Evolutionary conservation across 2,888 invertebrate genomes (phyloP), one percentile per base, ranked within the genome.

Genomic region (Netelia melanura): DNA sequence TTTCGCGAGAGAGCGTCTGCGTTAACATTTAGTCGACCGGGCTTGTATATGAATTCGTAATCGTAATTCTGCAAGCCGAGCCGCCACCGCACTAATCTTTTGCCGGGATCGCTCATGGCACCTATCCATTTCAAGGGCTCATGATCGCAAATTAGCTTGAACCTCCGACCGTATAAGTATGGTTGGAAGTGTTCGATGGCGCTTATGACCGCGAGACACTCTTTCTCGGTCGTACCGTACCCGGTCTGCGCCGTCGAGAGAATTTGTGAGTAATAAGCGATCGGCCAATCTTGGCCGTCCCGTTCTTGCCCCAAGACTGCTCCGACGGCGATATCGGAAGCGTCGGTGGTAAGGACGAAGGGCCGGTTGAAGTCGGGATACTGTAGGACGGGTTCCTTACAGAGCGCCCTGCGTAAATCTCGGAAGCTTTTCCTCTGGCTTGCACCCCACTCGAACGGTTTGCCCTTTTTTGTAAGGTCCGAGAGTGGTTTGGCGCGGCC

Each of bases 211-310:
- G 30, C 30, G 5, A 30, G 30, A 30, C 30, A 30, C 5, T 30
- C 30, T 30, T 74, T 80, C n/a, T 81, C 74, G 11, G 78, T 75
- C 1, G 83, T 83, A 0, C 44, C 58, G 6, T 78, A 86, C 1
- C 52, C 61, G 3, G 17, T 1, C 77, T 83, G 68, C 0, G 62
- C 21, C 6, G 64, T 56, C 8, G 30, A 77, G 1, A 81, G 17
- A 0, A 21, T 38, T 3, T 54, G 44, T 0, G 82, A 83, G 0
- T 44, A 44, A 70, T 74, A 81, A 3, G 68, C 71, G 3, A 70
- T 61, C 1, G 83, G 83, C 5, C n/a, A 17, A n/a, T 85, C 81
- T 30, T 75, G 17, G 2, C 83, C 86, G 14, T 77, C 43, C 21
- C 43, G 25, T 0, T 62, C 68, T 44, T 65, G 79, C 10, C 71